A percentile compares a stretch with the other conserved stretches of the same genome.
Evolutionary conservation across 2,797 vertebrate species (phyloP).

Genomic region (Apogon talboti): DNA sequence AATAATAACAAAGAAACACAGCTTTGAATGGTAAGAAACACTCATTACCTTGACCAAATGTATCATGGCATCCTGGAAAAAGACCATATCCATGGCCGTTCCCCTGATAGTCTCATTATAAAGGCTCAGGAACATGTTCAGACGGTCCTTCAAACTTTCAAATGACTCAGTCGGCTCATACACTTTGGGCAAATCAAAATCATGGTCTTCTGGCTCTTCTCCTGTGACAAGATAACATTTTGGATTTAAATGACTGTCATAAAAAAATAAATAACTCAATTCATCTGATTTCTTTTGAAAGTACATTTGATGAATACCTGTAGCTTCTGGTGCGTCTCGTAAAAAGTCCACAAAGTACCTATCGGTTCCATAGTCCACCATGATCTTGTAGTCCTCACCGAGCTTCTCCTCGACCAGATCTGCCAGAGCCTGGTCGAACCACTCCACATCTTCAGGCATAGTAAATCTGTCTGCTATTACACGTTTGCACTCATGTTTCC

Average conservation of each 20-base stretch:
- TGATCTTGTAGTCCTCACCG: slow-evolving; percentile 71
- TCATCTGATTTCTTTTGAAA: no score
- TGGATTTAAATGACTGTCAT: not conserved
- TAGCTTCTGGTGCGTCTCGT: slow-evolving; percentile 88
- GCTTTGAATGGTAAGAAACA: not conserved
- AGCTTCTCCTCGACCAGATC: slow-evolving; percentile 85
- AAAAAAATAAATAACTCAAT: no score
- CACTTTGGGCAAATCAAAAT: slow-evolving; percentile 89
- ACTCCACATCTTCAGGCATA: slow-evolving; percentile 85
- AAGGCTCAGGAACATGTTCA: slow-evolving; percentile 89
- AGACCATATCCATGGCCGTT: slow-evolving; percentile 93
- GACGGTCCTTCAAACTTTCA: slow-evolving; percentile 83
- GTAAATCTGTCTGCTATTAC: slow-evolving; percentile 96
- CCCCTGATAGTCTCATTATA: slow-evolving; percentile 93
- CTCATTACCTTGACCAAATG: slow-evolving; percentile 93
- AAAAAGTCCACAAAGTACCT: slow-evolving; percentile 95
- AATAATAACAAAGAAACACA: not conserved
- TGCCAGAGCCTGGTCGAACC: slow-evolving; percentile 89
- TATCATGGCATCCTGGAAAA: slow-evolving; percentile 94
- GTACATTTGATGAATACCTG: slow-evolving; percentile 80
- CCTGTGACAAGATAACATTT: slow-evolving; percentile 73
- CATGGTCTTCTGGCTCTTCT: slow-evolving; percentile 86
- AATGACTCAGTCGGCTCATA: slow-evolving; percentile 91
- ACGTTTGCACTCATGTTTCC: slow-evolving; percentile 96
- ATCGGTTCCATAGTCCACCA: slow-evolving; percentile 81